Base-by-base conservation (phyloP, 2,797 vertebrate species). In the Neosalanx taihuensis region DNA sequence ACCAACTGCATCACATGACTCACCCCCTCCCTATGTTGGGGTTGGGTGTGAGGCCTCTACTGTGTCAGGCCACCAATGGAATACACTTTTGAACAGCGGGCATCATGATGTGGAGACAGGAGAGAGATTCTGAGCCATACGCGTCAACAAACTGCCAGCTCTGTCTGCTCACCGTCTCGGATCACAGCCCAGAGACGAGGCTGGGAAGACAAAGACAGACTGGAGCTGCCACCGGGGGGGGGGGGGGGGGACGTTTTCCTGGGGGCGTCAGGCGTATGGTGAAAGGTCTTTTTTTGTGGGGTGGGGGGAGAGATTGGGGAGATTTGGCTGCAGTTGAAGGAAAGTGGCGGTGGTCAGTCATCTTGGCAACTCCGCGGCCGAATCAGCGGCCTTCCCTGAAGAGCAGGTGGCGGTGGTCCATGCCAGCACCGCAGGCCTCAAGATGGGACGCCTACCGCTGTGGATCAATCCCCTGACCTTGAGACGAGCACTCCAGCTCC, bases 331-430 rank as follows among this genome's bases (percentile, higher is more conserved):
- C 33, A 57, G 67, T 59, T 66, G 69, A 46, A 46, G 71, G 64
- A 35, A n/a, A 60, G 31, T 3, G 6, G 71, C 30, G 75, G 4
- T 71, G 51, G 60, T 68, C 66, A 68, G 51, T 68, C 30, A 7
- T 51, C 51, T 13, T 66, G 64, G 64, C 64, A 66, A 66, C 41
- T 30, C 6, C 13, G 13, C 53, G 59, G 67, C 72, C 70, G 58
- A 79, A 67, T 69, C 70, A 73, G 73, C 63, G 17, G 73, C 70
- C 72, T 64, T 74, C 71, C 79, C 79, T 46, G 61, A 51, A 67
- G 79, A 80, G 78, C 83, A 85, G 83, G 83, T 83, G 81, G 77
- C 74, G 60, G 33, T 9, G 31, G 67, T 6, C 30, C 0, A 4
- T 69, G 78, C 79, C 81, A 85, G 69, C 76, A 12, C 77, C 57